Conservation (phyloP, 2,797 vertebrate genomes). For the Semotilus atromaculatus region DNA sequence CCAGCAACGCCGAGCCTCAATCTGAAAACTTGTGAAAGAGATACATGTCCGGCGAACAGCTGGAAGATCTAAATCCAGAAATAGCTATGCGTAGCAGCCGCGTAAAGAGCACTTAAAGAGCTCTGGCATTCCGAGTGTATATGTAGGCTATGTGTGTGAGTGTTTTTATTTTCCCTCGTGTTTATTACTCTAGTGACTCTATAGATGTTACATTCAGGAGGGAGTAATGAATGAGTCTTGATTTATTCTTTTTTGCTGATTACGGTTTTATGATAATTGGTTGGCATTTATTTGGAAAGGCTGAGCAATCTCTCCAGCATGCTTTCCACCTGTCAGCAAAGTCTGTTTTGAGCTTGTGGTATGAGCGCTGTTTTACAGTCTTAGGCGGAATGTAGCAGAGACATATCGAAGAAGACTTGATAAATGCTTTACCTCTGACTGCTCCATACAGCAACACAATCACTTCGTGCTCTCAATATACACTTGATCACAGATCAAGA, state of each 20-base stretch:
- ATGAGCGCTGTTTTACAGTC: constrained; percentile 84
- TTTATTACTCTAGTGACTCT: constrained; percentile 1
- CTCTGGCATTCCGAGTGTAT: constrained; percentile 50
- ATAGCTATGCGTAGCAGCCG: constrained; percentile 75
- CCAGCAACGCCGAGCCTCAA: constrained; percentile 78
- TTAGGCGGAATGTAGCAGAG: constrained; percentile 89
- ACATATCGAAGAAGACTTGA: constrained; percentile 87
- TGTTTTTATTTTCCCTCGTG: constrained; percentile 20
- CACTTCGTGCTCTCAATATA: neutral
- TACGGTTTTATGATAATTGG: constrained; percentile 55
- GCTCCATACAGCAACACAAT: constrained; percentile 62
- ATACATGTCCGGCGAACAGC: constrained; percentile 81
- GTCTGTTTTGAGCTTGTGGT: constrained; percentile 72
- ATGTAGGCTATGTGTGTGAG: neutral
- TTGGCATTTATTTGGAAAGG: constrained; percentile 54
- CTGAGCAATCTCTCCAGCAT: constrained; percentile 51
- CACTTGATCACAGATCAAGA: neutral
- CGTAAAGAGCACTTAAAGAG: constrained; percentile 51
- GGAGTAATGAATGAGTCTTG: neutral
- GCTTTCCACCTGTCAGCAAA: constrained; percentile 70
- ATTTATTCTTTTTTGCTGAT: constrained; percentile 23
- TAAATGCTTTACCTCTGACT: constrained; percentile 93
- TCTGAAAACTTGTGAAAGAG: constrained; percentile 79
- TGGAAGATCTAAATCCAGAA: constrained; percentile 86
- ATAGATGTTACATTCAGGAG: neutral